Evolutionary conservation across 2,113 vertebrate species (phyloP), one percentile per base, ranked within the genome.

Genomic region (Rhagologus leucostigma): DNA sequence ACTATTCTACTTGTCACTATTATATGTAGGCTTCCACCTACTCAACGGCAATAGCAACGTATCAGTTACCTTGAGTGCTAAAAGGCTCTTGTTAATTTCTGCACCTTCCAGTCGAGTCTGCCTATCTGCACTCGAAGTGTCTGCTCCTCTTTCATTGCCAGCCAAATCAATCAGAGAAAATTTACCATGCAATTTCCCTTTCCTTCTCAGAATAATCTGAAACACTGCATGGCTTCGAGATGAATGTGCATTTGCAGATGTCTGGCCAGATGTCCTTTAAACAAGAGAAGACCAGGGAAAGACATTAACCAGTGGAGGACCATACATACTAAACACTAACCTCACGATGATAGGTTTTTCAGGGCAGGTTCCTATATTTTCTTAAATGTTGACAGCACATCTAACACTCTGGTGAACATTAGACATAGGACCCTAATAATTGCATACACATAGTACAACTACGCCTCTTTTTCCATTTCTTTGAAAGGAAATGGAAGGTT

Each of bases 71-170:
- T 99, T 99, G 64, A 99, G 98, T 63, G 99, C 99, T 98, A 99
- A 98, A 98, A 99, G 98, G 97, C 99, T 99, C 98, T 99, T 99
- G 98, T 99, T 99, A 97, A 99, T 99, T 98, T 99, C 99, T 1
- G 99, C 99, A 93, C 99, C 99, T 98, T 99, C 99, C 62, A 99
- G 98, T 46, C 99, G 98, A 0, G 99, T 99, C 98, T 99, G 99
- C 23, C 99, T 98, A 94, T 99, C 99, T 5, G 99, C 99, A 87
- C 99, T 99, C 12, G 99, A 99, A 7, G 99, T 99, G 96, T 99
- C 99, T 13, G 99, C 99, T 60, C 99, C 99, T 85, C 99, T 98
- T 98, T 99, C 99, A 83, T 99, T 99, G 79, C 99, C 99, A 79
- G 99, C 99, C 98, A 99, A 97, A 96, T 99, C 99, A 33, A 99